Evolutionary conservation across 2,113 vertebrate species (phyloP).

Genomic region (Marmota monax): DNA sequence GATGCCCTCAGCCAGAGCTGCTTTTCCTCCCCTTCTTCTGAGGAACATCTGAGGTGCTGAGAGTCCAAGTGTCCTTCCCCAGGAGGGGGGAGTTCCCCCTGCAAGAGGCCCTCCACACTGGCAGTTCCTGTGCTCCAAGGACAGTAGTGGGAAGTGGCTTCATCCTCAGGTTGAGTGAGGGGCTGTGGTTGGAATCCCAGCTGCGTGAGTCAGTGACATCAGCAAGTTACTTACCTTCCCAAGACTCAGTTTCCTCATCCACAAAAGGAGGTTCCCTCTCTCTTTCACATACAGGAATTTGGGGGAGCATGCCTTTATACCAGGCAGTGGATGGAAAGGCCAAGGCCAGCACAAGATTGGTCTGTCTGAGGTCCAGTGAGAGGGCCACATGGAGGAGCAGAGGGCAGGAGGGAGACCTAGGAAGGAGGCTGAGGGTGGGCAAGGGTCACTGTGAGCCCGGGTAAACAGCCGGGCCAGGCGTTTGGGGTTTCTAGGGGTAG

Average conservation of each 20-base stretch:
- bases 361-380: not conserved
- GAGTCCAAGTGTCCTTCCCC: not conserved
- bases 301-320: not conserved
- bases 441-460: not conserved
- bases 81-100: not conserved
- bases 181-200: not conserved
- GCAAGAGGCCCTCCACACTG: not conserved
- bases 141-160: accelerated
- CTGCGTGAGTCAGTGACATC: not conserved
- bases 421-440: too few species aligned
- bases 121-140: not conserved
- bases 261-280: not conserved
- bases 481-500: not conserved
- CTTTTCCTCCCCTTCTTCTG: not conserved
- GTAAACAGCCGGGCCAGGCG: not conserved
- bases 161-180: not conserved
- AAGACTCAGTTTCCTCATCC: not conserved
- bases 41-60: not conserved
- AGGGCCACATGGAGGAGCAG: not conserved
- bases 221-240: not conserved
- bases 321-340: not conserved
- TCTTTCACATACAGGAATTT: not conserved
- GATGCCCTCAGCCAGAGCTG: not conserved
- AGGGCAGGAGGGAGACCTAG: not conserved
- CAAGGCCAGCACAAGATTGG: not conserved